Percentiles rank a stretch among this genome's conserved stretches.
phyloP scores from a whole-genome alignment of 64 coral and sea anemone species.

The Porites lutea region DNA sequence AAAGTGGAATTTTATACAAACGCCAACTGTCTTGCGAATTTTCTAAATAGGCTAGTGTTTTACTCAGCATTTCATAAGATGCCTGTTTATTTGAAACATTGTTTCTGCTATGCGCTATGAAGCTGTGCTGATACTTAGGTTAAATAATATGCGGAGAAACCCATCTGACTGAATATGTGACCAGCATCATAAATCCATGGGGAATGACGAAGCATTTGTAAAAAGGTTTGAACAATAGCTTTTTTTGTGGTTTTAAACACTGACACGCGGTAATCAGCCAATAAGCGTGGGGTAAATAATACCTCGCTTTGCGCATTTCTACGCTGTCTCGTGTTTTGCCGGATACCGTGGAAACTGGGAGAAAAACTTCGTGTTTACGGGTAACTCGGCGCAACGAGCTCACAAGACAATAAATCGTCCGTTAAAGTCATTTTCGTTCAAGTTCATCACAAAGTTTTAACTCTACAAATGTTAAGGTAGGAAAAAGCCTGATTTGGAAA shows the following conservation, averaged over 20 bases:
- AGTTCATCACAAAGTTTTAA: not conserved
- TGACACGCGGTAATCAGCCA: not conserved
- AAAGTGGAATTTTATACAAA: not conserved
- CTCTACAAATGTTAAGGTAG: not conserved
- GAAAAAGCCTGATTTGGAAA: not conserved
- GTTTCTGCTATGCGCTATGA: too few species aligned
- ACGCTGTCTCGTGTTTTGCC: not conserved
- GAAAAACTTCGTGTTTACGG: not conserved
- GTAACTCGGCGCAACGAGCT: not conserved
- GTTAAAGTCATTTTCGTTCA: not conserved
- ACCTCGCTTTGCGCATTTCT: not conserved
- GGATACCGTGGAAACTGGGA: slow-evolving; percentile 9
- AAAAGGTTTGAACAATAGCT: too few species aligned
- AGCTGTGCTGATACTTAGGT: too few species aligned
- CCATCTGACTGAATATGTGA: too few species aligned
- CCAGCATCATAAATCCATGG: too few species aligned
- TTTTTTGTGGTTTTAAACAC: not conserved
- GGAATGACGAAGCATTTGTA: too few species aligned
- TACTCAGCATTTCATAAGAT: not conserved
- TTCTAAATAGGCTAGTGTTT: too few species aligned
- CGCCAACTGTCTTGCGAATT: too few species aligned
- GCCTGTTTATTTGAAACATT: too few species aligned
- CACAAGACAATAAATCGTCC: too few species aligned
- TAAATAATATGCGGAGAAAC: too few species aligned
- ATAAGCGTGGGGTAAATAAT: not conserved